Conservation (phyloP, 2,888 invertebrate species). For the Scaptomyza reducta region DNA sequence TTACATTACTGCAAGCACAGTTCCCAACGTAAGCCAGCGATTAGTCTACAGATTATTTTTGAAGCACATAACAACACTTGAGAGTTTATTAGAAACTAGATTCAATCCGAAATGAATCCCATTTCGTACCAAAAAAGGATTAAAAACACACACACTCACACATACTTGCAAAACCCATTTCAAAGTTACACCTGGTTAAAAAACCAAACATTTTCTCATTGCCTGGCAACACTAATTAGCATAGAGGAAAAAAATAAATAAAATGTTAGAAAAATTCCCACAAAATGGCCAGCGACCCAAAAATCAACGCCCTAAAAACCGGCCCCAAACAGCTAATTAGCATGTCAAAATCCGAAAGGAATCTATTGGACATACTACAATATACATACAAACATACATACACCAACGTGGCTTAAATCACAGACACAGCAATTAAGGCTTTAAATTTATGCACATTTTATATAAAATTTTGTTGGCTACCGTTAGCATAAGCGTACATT, state of each 20-base stretch:
- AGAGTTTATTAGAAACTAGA: conserved; percentile 18
- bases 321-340: conserved; percentile 59
- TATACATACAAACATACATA: too few relatives aligned
- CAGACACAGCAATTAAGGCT: conserved; percentile 54
- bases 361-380: conserved; percentile 20
- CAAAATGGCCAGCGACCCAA: conserved; percentile 29
- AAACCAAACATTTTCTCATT: conserved; percentile 32
- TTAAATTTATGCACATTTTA: conserved; percentile 70
- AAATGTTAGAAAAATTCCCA: conserved; percentile 12
- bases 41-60: conserved; percentile 29
- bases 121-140: conserved; percentile 18
- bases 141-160: conserved; percentile 20
- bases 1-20: not conserved
- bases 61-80: conserved; percentile 7
- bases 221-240: conserved; percentile 45
- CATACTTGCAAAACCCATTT: conserved; percentile 32
- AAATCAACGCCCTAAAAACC: conserved; percentile 33
- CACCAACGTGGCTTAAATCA: conserved; percentile 28
- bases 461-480: conserved; percentile 33
- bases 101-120: conserved; percentile 11
- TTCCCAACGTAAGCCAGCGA: conserved; percentile 2
- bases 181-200: conserved; percentile 43
- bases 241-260: conserved; percentile 25
- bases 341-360: conserved; percentile 50
- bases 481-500: conserved; percentile 26